These are phyloP conservation scores for Ciconia nigra DNA, from an alignment of 2,797 vertebrate genomes.

Conservation along the genomic window DNA sequence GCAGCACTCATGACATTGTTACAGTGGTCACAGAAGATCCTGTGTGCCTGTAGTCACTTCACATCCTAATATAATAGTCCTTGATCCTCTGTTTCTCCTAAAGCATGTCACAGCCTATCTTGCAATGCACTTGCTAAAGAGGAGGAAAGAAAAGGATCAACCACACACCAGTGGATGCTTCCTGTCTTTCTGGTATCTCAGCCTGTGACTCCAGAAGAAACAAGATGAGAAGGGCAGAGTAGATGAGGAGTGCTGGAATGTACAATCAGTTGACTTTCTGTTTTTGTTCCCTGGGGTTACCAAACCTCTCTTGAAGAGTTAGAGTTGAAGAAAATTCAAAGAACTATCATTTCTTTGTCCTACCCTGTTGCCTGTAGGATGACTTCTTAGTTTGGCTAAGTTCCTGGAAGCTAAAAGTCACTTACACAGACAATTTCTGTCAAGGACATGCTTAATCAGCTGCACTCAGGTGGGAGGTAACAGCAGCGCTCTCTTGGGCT, in stretches of 20 bases:
- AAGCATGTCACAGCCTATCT: neutral
- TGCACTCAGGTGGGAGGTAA: conserved; percentile 34
- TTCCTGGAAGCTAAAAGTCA: conserved; percentile 39
- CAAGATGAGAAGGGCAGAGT: neutral
- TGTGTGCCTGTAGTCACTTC: neutral
- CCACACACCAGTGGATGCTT: neutral
- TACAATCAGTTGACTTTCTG: neutral
- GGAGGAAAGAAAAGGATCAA: neutral
- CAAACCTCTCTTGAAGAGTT: conserved; percentile 13
- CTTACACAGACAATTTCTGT: conserved; percentile 5
- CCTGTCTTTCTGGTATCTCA: neutral
- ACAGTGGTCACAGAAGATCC: neutral
- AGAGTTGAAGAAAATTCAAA: conserved; percentile 47
- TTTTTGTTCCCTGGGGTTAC: conserved; percentile 15
- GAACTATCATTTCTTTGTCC: neutral
- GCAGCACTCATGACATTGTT: neutral
- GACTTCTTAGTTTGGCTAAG: conserved; percentile 37
- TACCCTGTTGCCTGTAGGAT: conserved; percentile 4
- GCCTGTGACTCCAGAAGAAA: neutral
- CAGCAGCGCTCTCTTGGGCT: conserved; percentile 44
- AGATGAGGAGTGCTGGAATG: neutral
- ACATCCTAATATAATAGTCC: neutral
- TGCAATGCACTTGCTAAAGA: neutral
- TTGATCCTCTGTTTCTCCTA: neutral
- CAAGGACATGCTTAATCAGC: conserved; percentile 49